Conservation (phyloP, 2,888 invertebrate genomes). For the Chloroclysta siterata region DNA sequence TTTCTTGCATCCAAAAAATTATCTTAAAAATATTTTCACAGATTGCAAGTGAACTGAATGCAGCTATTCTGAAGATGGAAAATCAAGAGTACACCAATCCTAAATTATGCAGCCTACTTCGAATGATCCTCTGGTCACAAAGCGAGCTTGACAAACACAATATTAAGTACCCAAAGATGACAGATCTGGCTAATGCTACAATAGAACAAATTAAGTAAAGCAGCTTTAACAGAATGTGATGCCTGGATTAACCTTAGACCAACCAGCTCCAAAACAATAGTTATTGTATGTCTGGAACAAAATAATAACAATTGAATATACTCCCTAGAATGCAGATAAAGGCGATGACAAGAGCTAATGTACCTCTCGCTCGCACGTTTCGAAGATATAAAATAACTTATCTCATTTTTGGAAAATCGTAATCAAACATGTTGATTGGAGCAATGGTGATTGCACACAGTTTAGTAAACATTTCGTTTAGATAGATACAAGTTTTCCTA, state of each 20-base stretch:
- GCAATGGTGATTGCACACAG: too few species aligned
- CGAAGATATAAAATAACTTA: too few species aligned
- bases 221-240: neutral
- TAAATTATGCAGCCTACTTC: slow-evolving; percentile 94
- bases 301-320: too few species aligned
- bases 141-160: slow-evolving; percentile 97
- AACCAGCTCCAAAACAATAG: neutral
- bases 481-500: too few species aligned
- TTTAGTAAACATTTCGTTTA: too few species aligned
- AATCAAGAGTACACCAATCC: slow-evolving; percentile 96
- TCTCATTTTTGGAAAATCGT: too few species aligned
- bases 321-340: too few species aligned
- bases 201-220: slow-evolving; percentile 89
- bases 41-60: slow-evolving; percentile 98
- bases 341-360: too few species aligned
- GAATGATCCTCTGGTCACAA: slow-evolving; percentile 98
- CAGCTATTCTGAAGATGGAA: slow-evolving; percentile 97
- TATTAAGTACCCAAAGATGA: slow-evolving; percentile 98
- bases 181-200: slow-evolving; percentile 93
- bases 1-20: too few species aligned
- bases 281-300: neutral
- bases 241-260: neutral
- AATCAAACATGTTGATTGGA: too few species aligned
- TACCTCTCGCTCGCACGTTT: too few species aligned
- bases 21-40: slow-evolving; percentile 53